phyloP scores from a whole-genome alignment of 2,888 invertebrate genomes.

The Stenotaenia linearis region DNA sequence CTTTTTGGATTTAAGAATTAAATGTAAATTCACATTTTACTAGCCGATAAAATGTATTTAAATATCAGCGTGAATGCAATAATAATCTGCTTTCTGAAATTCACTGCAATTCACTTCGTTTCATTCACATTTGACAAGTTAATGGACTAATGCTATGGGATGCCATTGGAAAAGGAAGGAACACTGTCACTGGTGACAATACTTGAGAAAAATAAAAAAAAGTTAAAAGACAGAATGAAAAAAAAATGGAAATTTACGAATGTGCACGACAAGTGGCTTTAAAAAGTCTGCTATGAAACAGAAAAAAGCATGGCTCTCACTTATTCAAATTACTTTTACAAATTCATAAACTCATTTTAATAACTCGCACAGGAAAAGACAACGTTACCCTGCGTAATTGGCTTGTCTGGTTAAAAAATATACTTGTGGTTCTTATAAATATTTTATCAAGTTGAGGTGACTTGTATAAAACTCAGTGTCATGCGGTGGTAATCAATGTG shows the following conservation, averaged over 20 bases:
- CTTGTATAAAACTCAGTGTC: too few species aligned
- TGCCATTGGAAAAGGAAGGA: neutral
- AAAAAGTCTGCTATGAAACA: neutral
- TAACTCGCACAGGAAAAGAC: neutral
- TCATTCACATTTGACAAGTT: neutral
- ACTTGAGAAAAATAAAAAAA: neutral
- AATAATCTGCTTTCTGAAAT: neutral
- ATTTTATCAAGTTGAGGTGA: too few species aligned
- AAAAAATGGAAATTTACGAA: neutral
- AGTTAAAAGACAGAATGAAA: neutral
- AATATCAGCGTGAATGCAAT: neutral
- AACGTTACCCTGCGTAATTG: neutral
- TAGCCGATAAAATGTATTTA: neutral
- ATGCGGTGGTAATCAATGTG: too few species aligned
- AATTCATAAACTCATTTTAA: neutral
- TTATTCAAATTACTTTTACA: neutral
- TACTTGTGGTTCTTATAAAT: too few species aligned
- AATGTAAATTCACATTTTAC: neutral
- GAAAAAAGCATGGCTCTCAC: neutral
- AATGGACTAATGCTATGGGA: neutral
- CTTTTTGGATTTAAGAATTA: too few species aligned
- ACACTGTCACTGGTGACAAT: neutral
- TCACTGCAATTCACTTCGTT: neutral
- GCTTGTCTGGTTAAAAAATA: neutral
- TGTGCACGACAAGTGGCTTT: neutral